Evolutionary conservation across 2,113 vertebrate species (phyloP).

Genomic region (cattle (Bos taurus)): DNA sequence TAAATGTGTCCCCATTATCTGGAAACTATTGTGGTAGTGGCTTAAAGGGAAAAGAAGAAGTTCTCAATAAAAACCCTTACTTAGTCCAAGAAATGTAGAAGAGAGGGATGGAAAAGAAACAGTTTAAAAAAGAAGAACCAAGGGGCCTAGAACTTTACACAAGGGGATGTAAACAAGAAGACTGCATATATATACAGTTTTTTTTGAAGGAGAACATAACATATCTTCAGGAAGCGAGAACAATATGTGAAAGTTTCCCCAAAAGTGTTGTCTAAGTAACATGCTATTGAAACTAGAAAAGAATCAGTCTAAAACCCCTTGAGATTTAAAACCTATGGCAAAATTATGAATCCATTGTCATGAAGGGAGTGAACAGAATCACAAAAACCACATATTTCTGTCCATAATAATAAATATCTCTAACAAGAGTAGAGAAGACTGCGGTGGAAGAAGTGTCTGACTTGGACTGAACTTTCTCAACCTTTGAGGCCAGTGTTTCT

Average conservation of each 20-base stretch:
- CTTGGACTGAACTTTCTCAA: background rate
- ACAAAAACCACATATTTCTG: background rate
- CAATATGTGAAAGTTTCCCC: background rate
- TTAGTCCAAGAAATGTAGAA: background rate
- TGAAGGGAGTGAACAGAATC: background rate
- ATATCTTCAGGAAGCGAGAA: background rate
- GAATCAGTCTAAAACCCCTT: background rate
- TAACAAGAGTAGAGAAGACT: background rate
- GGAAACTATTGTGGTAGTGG: background rate
- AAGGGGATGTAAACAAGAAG: background rate
- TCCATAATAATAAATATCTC: too few species aligned
- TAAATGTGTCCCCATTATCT: background rate
- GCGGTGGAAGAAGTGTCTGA: background rate
- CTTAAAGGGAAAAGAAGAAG: background rate
- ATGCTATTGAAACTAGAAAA: background rate
- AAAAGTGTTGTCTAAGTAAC: background rate
- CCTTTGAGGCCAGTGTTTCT: background rate
- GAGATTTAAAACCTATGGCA: background rate
- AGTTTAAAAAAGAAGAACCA: background rate
- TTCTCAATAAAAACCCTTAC: background rate
- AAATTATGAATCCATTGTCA: background rate
- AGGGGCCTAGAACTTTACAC: background rate
- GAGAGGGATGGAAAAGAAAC: background rate
- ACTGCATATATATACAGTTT: accelerated
- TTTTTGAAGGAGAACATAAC: background rate